These are phyloP conservation scores for Lagocephalus sceleratus DNA, from an alignment of 2,797 vertebrate species.

Conservation along the genomic window DNA sequence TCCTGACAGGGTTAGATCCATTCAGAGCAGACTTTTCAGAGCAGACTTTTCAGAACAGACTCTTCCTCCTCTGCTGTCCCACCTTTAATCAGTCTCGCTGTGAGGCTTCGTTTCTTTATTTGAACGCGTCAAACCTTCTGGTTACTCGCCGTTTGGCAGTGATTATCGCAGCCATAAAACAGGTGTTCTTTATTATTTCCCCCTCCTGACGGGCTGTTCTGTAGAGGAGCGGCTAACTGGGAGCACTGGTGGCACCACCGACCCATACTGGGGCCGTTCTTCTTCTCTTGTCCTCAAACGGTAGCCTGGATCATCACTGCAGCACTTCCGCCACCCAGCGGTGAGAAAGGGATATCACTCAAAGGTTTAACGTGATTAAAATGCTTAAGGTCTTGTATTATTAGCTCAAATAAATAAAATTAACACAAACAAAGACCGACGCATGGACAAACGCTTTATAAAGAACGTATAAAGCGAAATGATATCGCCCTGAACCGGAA, in stretches of 20 bases:
- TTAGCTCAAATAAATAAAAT: no score
- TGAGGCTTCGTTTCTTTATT: not conserved
- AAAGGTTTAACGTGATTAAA: no score
- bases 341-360: no score
- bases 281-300: not conserved
- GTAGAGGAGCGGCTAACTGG: not conserved
- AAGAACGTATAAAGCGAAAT: not conserved
- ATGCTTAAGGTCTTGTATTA: no score
- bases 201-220: not conserved
- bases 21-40: no score
- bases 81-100: no score
- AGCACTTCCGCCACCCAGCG: not conserved
- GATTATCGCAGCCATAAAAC: not conserved
- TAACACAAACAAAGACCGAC: not conserved
- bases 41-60: no score
- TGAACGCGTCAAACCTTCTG: not conserved
- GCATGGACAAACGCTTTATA: not conserved
- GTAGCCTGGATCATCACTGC: not conserved
- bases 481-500: not conserved
- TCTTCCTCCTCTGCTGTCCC: no score
- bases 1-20: not conserved
- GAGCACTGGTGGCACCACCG: not conserved
- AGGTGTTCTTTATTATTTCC: not conserved
- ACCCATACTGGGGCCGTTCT: slow-evolving; percentile 38
- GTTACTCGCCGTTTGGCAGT: not conserved